phyloP scores from a whole-genome alignment of 2,113 vertebrate species.

The Oxyura jamaicensis region DNA sequence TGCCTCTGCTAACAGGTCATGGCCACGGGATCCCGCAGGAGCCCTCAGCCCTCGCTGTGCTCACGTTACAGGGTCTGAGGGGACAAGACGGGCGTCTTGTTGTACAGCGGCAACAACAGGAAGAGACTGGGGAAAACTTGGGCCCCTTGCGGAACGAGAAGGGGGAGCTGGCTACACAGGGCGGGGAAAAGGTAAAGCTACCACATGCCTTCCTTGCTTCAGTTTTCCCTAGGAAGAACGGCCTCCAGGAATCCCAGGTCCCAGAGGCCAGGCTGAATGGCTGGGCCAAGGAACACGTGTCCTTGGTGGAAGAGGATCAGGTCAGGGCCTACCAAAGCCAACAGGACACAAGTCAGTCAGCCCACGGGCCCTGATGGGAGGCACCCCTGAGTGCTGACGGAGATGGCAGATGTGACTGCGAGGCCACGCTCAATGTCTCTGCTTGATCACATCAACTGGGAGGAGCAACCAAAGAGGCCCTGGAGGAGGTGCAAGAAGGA shows the following conservation, averaged over 20 bases:
- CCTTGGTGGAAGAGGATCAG: neutral
- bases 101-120: neutral
- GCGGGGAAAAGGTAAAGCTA: too few species aligned
- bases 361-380: neutral
- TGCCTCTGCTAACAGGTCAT: accelerated
- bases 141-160: neutral
- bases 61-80: accelerated
- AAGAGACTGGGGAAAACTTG: neutral
- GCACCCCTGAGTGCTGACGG: neutral
- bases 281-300: neutral
- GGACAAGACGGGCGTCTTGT: too few species aligned
- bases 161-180: too few species aligned
- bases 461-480: neutral
- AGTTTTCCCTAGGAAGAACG: neutral
- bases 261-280: neutral
- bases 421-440: neutral
- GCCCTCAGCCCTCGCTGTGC: neutral
- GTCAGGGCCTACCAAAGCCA: neutral
- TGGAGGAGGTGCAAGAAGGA: neutral
- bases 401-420: neutral
- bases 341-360: too few species aligned
- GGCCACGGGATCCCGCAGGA: neutral
- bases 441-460: too few species aligned
- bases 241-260: neutral
- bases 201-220: neutral